Conservation (phyloP, 2,888 invertebrate species). For the Leptura quadrifasciata region DNA sequence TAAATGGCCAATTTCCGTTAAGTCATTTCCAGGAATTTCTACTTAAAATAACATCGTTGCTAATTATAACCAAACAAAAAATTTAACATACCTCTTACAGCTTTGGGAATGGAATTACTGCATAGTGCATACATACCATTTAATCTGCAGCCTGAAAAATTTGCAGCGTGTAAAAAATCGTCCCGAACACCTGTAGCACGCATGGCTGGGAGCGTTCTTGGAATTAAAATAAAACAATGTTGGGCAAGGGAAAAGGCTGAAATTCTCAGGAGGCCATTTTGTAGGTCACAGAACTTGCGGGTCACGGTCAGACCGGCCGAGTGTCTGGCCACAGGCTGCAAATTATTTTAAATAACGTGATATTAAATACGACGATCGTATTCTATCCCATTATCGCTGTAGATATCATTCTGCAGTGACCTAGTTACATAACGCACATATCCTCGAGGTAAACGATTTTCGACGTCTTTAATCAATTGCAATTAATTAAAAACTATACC, state of each 20-base stretch:
- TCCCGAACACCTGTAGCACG: conserved; percentile 18
- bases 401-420: no score
- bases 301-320: conserved; percentile 24
- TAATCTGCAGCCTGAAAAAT: conserved; percentile 8
- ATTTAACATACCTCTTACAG: not conserved
- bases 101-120: not conserved
- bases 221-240: conserved; percentile 23
- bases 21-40: not conserved
- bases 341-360: conserved; percentile 1
- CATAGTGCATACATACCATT: not conserved
- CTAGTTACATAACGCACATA: no score
- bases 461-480: no score
- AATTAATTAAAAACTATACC: no score
- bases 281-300: conserved; percentile 29
- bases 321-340: conserved; percentile 18
- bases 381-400: no score
- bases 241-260: conserved; percentile 23
- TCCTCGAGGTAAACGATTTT: no score
- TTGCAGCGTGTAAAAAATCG: not conserved
- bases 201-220: conserved; percentile 9
- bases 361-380: no score
- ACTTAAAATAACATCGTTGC: not conserved
- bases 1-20: not conserved
- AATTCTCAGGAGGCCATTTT: conserved; percentile 37
- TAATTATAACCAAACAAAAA: not conserved